Percentiles rank a stretch among this genome's conserved stretches.
These are phyloP conservation scores for Drosophila parabipectinata DNA, from an alignment of 1,140 invertebrate species.

Conservation along the genomic window DNA sequence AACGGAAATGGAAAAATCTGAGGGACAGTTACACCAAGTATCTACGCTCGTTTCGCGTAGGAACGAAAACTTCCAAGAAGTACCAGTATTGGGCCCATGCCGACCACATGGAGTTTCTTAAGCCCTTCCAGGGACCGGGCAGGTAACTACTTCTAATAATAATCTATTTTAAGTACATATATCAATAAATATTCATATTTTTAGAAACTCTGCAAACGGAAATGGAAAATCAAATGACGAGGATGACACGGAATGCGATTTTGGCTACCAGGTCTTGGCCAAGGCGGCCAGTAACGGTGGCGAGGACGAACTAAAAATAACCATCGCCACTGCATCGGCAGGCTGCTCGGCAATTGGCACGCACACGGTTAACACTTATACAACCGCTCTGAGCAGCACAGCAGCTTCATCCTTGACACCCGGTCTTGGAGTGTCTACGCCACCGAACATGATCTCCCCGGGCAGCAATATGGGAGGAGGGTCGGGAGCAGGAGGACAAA, in stretches of 20 bases:
- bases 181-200: not conserved
- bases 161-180: not conserved
- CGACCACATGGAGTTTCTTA: slow-evolving; percentile 82
- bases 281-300: slow-evolving; percentile 67
- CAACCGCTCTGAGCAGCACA: slow-evolving; percentile 46
- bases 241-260: slow-evolving; percentile 79
- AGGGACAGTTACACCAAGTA: slow-evolving; percentile 83
- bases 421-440: slow-evolving; percentile 49
- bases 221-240: slow-evolving; percentile 77
- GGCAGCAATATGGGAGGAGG: slow-evolving; percentile 43
- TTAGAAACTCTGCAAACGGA: slow-evolving; percentile 64
- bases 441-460: slow-evolving; percentile 60
- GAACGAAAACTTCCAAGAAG: slow-evolving; percentile 83
- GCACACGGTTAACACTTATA: slow-evolving; percentile 61
- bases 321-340: slow-evolving; percentile 52
- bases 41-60: slow-evolving; percentile 79
- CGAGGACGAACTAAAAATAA: slow-evolving; percentile 74
- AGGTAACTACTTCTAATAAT: slow-evolving; percentile 46
- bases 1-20: slow-evolving; percentile 83
- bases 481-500: slow-evolving; percentile 12
- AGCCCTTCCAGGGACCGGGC: slow-evolving; percentile 80
- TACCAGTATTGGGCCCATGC: slow-evolving; percentile 83
- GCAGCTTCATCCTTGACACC: slow-evolving; percentile 47
- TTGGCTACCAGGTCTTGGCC: slow-evolving; percentile 77
- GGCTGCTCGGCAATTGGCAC: slow-evolving; percentile 45